A percentile compares a stretch with the other conserved stretches of the same genome.
These are phyloP conservation scores for Capitulum mitella DNA, from an alignment of 2,888 invertebrate genomes.

Conservation along the genomic window DNA sequence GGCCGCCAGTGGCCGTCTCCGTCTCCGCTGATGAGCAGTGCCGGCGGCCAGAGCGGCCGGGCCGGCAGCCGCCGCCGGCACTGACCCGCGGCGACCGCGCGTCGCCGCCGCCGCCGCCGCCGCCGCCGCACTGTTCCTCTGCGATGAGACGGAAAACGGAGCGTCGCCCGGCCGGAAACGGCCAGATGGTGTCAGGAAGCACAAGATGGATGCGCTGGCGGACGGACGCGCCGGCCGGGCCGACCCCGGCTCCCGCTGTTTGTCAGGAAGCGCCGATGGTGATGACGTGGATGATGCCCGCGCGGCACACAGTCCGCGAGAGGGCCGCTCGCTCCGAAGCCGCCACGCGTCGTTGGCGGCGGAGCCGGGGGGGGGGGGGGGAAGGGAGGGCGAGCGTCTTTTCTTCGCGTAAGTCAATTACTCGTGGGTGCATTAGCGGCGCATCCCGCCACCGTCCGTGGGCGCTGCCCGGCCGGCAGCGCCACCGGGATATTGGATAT, in stretches of 20 bases:
- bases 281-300: neutral
- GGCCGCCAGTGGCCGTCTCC: too few species aligned
- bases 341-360: too few species aligned
- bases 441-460: neutral
- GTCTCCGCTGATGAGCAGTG: too few species aligned
- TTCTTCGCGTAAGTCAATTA: slow-evolving; percentile 15
- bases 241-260: neutral
- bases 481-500: neutral
- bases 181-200: neutral
- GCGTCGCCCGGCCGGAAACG: neutral
- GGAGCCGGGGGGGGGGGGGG: too few species aligned
- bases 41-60: too few species aligned
- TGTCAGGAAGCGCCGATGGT: neutral
- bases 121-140: neutral
- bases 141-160: neutral
- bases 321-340: too few species aligned
- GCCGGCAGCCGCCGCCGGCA: too few species aligned
- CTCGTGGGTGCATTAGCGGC: neutral
- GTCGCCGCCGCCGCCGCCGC: neutral
- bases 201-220: neutral
- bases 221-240: too few species aligned
- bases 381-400: neutral
- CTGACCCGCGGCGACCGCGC: neutral
- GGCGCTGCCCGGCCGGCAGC: neutral
- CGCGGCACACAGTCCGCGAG: too few species aligned